Evolutionary conservation across 2,888 invertebrate genomes (phyloP), one percentile per base, ranked within the genome.

Genomic region (Coleophora flavipennella): DNA sequence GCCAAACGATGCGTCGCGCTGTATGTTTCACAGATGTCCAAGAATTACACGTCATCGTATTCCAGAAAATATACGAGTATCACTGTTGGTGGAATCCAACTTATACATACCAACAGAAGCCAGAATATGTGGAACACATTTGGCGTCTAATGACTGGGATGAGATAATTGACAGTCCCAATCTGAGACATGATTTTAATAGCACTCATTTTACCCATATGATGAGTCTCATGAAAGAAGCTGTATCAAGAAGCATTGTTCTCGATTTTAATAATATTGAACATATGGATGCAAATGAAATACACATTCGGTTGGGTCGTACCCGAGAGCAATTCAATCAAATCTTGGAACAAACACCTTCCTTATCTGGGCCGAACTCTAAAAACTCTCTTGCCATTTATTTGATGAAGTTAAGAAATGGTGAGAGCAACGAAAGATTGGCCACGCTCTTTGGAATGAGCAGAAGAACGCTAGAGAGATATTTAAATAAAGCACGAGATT

Each of bases 1-100:
- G 27, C 31, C 41, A 38, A 45, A 31, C 20, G 39, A n/a, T 14
- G 28, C 34, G 38, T 14, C 29, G 12, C 10, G n/a, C 9, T 42
- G 38, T 35, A 38, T 40, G 36, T 40, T 36, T 40, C 33, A 10
- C 11, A 27, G 32, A 32, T 32, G 35, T 35, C 10, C 25, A 20
- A 31, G 31, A 20, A 11, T 34, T 11, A 13, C 20, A 13, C 29
- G 31, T 26, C 14, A 13, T 13, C 13, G 31, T 31, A n/a, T n/a
- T n/a, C n/a, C n/a, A n/a, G n/a, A n/a, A n/a, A n/a, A n/a, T n/a
- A n/a, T n/a, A n/a, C n/a, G n/a, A n/a, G n/a, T n/a, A n/a, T n/a
- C n/a, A n/a, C n/a, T n/a, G n/a, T n/a, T n/a, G n/a, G n/a, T n/a
- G n/a, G n/a, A n/a, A n/a, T n/a, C n/a, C n/a, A n/a, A n/a, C n/a